Conservation (phyloP, 2,888 invertebrate genomes). For the Anoplius nigerrimus region DNA sequence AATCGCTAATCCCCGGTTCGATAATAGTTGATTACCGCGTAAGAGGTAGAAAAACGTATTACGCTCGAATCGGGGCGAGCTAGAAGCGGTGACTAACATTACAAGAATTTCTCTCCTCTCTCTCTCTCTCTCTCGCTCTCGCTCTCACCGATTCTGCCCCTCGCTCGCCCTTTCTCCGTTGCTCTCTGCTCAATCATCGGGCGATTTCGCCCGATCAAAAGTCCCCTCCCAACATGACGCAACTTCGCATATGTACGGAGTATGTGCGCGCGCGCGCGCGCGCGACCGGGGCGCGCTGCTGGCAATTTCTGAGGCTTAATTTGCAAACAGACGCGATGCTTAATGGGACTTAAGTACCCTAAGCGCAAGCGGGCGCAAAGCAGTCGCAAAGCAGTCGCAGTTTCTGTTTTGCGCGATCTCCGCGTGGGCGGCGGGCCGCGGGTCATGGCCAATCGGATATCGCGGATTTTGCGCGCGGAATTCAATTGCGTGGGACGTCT, state of each 20-base stretch:
- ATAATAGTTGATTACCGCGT: too few relatives aligned
- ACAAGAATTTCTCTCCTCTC: too few relatives aligned
- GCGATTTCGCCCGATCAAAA: background rate
- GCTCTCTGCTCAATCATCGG: too few relatives aligned
- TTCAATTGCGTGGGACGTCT: conserved; percentile 5
- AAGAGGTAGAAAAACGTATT: too few relatives aligned
- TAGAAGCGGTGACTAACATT: too few relatives aligned
- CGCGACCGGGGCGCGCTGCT: background rate
- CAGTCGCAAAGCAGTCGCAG: conserved; percentile 37
- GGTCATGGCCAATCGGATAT: conserved; percentile 49
- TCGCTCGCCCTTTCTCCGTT: too few relatives aligned
- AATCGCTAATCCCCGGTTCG: too few relatives aligned
- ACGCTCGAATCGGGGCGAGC: too few relatives aligned
- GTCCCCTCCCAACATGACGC: background rate
- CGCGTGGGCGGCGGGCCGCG: conserved; percentile 40
- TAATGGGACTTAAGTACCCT: conserved; percentile 39
- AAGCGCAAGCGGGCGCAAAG: conserved; percentile 19
- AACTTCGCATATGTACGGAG: too few relatives aligned
- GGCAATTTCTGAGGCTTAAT: conserved; percentile 31
- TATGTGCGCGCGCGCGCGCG: background rate
- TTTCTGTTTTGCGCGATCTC: conserved; percentile 23
- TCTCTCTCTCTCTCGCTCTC: too few relatives aligned
- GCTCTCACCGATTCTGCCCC: too few relatives aligned
- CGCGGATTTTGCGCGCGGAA: conserved; percentile 28
- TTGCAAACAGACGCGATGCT: conserved; percentile 38